Conservation (phyloP, 2,797 vertebrate species). For the Scyliorhinus canicula region DNA sequence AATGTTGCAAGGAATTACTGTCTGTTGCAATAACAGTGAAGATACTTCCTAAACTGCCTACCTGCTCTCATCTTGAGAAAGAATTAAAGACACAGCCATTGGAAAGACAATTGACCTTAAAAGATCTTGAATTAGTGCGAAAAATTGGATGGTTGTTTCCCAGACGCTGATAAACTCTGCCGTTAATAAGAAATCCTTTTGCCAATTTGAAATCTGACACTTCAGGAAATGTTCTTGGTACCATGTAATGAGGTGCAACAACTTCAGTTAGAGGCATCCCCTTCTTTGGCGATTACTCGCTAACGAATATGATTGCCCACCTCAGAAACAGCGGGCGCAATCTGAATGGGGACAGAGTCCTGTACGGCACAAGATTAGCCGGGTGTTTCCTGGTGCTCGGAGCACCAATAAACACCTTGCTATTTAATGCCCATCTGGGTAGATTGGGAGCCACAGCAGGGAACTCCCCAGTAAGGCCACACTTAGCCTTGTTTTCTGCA, state of each 20-base stretch:
- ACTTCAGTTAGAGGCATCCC: neutral
- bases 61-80: neutral
- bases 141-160: neutral
- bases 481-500: too few species aligned
- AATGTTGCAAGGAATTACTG: neutral
- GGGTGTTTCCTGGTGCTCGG: too few species aligned
- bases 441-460: too few species aligned
- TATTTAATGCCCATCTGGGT: too few species aligned
- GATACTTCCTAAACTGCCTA: neutral
- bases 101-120: neutral
- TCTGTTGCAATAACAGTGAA: neutral
- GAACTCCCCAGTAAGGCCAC: too few species aligned
- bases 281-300: too few species aligned
- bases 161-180: neutral
- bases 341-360: too few species aligned
- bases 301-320: too few species aligned
- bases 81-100: neutral
- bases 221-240: constrained; percentile 21
- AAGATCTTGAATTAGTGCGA: neutral
- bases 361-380: too few species aligned
- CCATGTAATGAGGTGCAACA: neutral
- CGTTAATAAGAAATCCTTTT: neutral
- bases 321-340: too few species aligned
- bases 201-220: neutral
- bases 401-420: too few species aligned